Evolutionary conservation across 2,888 invertebrate species (phyloP).

Genomic region (Drosophila lacicola): DNA sequence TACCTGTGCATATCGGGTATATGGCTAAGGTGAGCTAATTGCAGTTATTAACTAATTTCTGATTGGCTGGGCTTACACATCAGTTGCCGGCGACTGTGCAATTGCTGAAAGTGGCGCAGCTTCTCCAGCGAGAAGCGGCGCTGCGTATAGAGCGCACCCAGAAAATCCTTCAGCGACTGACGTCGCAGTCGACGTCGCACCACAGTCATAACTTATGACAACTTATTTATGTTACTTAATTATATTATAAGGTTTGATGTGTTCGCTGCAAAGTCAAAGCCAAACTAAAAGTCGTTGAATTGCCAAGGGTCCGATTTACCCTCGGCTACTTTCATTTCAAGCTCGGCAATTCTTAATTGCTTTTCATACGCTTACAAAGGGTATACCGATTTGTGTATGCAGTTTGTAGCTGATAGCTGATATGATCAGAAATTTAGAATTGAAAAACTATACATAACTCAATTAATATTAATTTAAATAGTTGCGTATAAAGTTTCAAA

Average conservation of each 20-base stretch:
- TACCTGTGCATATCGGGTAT: not conserved
- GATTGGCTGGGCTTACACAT: slow-evolving; percentile 55
- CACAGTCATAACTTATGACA: slow-evolving; percentile 63
- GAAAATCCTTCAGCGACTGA: slow-evolving; percentile 69
- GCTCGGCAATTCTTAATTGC: slow-evolving; percentile 39
- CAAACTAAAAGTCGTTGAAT: slow-evolving; percentile 49
- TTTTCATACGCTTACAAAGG: slow-evolving; percentile 24
- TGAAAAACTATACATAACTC: not conserved
- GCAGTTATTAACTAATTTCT: slow-evolving; percentile 18
- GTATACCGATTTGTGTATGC: not conserved
- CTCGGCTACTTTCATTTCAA: slow-evolving; percentile 61
- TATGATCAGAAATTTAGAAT: not conserved
- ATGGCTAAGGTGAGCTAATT: slow-evolving; percentile 10
- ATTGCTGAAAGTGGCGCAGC: slow-evolving; percentile 53
- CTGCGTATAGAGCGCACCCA: slow-evolving; percentile 58
- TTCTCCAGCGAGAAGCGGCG: slow-evolving; percentile 70
- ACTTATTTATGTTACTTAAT: slow-evolving; percentile 4
- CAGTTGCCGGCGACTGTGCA: slow-evolving; percentile 57
- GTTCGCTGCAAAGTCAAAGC: slow-evolving; percentile 58
- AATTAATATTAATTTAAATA: too few species aligned
- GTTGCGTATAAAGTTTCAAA: too few species aligned
- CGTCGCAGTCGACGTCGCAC: slow-evolving; percentile 66
- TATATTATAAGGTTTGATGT: slow-evolving; percentile 27
- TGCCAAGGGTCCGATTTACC: slow-evolving; percentile 53
- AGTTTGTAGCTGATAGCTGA: not conserved